phyloP scores from a whole-genome alignment of 2,113 vertebrate species.

The cattle (Bos taurus) region ARS-UCD2.0 NC_037352.1:35371001-35371500 shows the following conservation, averaged over 20 bases:
- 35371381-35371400: not conserved
- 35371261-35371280: not conserved
- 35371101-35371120: not conserved
- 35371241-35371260: not conserved
- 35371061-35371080: not conserved
- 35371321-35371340: not conserved
- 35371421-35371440: not conserved
- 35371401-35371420: not conserved
- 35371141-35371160: not conserved
- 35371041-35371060: not conserved
- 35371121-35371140: not conserved
- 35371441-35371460: not conserved
- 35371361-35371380: not conserved
- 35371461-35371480: rapidly evolving
- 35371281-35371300: not conserved
- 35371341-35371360: not conserved
- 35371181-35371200: not conserved
- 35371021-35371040: not conserved
- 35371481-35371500: not conserved
- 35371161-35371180: not conserved
- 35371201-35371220: not conserved
- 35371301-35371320: rapidly evolving
- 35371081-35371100: not conserved
- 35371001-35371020: not conserved
- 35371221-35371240: no score